These are phyloP conservation scores for Hydrophis major DNA, from an alignment of 2,797 vertebrate species.

Conservation along the genomic window DNA sequence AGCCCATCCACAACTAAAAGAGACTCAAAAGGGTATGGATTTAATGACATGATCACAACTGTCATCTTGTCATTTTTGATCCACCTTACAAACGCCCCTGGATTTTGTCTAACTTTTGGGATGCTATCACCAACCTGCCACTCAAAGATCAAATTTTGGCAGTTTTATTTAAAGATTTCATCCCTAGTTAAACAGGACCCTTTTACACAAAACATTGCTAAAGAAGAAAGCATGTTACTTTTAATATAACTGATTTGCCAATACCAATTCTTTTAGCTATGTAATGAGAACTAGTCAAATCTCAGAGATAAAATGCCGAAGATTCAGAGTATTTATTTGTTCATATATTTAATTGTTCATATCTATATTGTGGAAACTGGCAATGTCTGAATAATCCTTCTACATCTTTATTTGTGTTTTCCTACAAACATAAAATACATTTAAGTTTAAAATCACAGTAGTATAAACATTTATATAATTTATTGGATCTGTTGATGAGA, in stretches of 20 bases:
- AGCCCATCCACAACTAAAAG: not conserved
- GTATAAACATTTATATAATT: slow-evolving; percentile 11
- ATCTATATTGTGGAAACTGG: not conserved
- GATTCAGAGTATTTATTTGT: slow-evolving; percentile 9
- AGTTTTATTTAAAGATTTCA: slow-evolving; percentile 24
- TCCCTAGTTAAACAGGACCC: slow-evolving; percentile 39
- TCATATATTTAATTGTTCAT: slow-evolving; percentile 29
- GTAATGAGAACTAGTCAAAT: slow-evolving; percentile 21
- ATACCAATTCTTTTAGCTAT: slow-evolving; percentile 3
- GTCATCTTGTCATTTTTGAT: not conserved
- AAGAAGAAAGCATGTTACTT: not conserved
- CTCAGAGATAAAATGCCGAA: slow-evolving; percentile 29
- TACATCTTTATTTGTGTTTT: slow-evolving; percentile 4
- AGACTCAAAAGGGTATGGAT: not conserved
- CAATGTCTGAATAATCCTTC: not conserved
- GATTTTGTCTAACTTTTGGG: not conserved
- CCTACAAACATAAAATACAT: not conserved
- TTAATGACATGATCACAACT: not conserved
- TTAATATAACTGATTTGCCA: not conserved
- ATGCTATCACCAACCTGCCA: not conserved
- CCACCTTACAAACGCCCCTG: not conserved
- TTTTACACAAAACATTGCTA: slow-evolving; percentile 30
- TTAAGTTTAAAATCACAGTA: not conserved
- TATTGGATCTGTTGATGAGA: not conserved
- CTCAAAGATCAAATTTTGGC: not conserved